phyloP scores from a whole-genome alignment of 2,113 vertebrate genomes.

The Poeciliopsis occidentalis region DNA sequence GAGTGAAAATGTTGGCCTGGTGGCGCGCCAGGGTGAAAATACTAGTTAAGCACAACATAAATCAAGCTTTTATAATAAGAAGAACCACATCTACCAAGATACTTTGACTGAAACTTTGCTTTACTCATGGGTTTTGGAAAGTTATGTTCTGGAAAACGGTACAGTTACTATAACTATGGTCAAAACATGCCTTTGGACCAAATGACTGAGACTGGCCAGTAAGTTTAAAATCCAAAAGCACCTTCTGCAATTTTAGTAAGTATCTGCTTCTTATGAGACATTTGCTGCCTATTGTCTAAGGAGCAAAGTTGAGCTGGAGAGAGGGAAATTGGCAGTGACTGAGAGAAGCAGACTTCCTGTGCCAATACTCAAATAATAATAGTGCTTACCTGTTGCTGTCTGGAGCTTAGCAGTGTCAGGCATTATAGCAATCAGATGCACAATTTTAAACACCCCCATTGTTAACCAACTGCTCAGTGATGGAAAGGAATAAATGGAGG shows the following conservation, averaged over 20 bases:
- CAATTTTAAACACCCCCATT: conserved; percentile 30
- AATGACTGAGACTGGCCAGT: not conserved
- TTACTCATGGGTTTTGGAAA: not conserved
- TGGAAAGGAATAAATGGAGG: conserved; percentile 8
- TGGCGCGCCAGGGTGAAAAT: too few species aligned
- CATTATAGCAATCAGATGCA: conserved; percentile 38
- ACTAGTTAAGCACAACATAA: too few species aligned
- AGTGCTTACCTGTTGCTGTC: conserved; percentile 57
- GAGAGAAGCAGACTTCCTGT: conserved; percentile 69
- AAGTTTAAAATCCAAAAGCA: not conserved
- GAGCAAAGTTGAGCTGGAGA: conserved; percentile 47
- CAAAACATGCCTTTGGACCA: not conserved
- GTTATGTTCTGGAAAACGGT: not conserved
- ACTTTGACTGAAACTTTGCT: too few species aligned
- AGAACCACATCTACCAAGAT: too few species aligned
- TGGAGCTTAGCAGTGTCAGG: conserved; percentile 42
- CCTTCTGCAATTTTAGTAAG: conserved; percentile 26
- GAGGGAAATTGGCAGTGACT: conserved; percentile 43
- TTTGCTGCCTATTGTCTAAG: conserved; percentile 49
- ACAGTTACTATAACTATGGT: too few species aligned
- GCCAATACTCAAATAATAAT: conserved; percentile 72
- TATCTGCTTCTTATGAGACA: conserved; percentile 17
- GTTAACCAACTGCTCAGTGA: conserved; percentile 40
- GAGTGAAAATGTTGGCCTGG: too few species aligned
- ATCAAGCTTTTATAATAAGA: too few species aligned